Base-by-base conservation (phyloP, 1,140 invertebrate species). In the Neodiprion virginianus region DNA sequence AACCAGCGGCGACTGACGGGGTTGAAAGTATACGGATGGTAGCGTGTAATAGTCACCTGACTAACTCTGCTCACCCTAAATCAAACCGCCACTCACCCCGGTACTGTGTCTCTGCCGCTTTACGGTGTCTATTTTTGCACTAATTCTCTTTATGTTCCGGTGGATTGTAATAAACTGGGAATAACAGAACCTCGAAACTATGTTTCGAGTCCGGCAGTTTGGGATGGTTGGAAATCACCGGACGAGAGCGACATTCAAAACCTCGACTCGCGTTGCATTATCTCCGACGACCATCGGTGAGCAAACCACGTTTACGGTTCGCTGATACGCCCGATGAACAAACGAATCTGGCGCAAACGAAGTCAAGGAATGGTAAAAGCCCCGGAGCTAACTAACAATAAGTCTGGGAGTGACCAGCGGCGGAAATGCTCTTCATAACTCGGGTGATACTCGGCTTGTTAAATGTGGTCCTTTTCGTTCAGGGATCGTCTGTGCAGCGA, bases 361-460 rank as follows among this genome's bases (percentile, higher is more conserved):
- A 72, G 61, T 72, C 71, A 72, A 53, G 49, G 71, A 72, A 61
- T 53, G 21, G 49, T 70, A 40, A 48, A 70, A 70, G 11, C 21
- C 67, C 67, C 67, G 47, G 47, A 69, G 21, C 47, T 21, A 40
- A 40, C 69, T 5, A 40, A 40, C 12, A 65, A 14, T 23, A 53
- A n/a, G 17, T 76, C 75, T 73, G 72, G n/a, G 67, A 72, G 17
- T 28, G n/a, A 21, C 14, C 23, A 48, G 72, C 77, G 74, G 76
- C 82, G 79, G 79, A 83, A 83, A 81, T 81, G 78, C 78, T 78
- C 68, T 74, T 78, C 79, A 80, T 83, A 81, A 71, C 50, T 82
- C 53, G 49, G 72, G 50, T 11, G 40, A 7, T 69, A 3, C 11
- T 47, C 0, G 67, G 14, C 67, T 23, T 21, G 21, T 14, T 23